These are phyloP conservation scores for Sesamia inferens DNA, from an alignment of 2,888 invertebrate species.

Conservation along the genomic window DNA sequence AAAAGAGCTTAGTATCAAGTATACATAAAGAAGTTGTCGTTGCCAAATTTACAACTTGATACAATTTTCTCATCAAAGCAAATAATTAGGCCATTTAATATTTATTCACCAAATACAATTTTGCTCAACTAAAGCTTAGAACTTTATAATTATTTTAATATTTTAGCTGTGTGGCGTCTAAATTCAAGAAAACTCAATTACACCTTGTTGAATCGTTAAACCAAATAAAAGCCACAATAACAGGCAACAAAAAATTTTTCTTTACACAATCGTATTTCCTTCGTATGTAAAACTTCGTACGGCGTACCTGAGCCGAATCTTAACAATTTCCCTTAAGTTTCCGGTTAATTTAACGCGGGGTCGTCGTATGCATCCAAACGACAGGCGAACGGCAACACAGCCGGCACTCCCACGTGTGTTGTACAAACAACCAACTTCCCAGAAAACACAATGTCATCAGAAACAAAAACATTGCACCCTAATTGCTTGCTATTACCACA, in stretches of 20 bases:
- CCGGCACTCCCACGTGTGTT: constrained; percentile 84
- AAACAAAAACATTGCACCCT: constrained; percentile 82
- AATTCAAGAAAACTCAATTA: constrained; percentile 23
- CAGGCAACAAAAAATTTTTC: constrained; percentile 12
- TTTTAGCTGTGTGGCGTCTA: constrained; percentile 1
- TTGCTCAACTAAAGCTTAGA: constrained; percentile 33
- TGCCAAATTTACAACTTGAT: constrained; percentile 33
- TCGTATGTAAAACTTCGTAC: constrained; percentile 64
- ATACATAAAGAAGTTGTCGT: constrained; percentile 19
- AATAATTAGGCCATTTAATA: constrained; percentile 55
- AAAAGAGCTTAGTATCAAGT: constrained; percentile 12
- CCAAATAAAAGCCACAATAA: neutral
- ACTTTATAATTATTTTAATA: constrained; percentile 42
- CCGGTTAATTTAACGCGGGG: constrained; percentile 87
- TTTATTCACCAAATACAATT: constrained; percentile 49
- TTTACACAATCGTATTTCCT: constrained; percentile 39
- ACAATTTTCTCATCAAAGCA: constrained; percentile 45
- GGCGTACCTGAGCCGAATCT: constrained; percentile 82
- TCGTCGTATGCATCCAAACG: constrained; percentile 84
- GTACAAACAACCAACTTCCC: constrained; percentile 81
- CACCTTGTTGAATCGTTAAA: constrained; percentile 13
- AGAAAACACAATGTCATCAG: constrained; percentile 85
- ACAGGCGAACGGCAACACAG: constrained; percentile 67
- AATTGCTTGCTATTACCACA: constrained; percentile 80
- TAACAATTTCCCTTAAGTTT: constrained; percentile 86